Conservation (phyloP, 2,797 vertebrate genomes). For the Lepilemur ruficaudatus region DNA sequence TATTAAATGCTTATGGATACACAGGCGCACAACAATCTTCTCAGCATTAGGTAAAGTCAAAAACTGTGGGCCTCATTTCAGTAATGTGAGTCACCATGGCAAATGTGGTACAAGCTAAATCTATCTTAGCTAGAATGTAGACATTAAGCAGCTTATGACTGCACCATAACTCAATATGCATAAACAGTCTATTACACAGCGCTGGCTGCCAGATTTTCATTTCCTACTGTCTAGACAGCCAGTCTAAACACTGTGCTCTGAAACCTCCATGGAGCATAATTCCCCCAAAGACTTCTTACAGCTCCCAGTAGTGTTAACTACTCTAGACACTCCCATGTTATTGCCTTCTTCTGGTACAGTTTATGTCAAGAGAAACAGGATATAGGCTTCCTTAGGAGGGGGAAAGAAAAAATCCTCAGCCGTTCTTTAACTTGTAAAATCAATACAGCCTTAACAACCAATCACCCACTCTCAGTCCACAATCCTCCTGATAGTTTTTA, state of each 20-base stretch:
- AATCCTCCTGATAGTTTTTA: constrained; percentile 32
- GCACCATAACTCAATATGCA: background rate
- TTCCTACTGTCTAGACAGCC: constrained; percentile 62
- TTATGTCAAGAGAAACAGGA: constrained; percentile 35
- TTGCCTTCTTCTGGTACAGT: background rate
- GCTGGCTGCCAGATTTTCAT: constrained; percentile 39
- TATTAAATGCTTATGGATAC: background rate
- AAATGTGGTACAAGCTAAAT: background rate
- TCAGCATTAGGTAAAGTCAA: background rate
- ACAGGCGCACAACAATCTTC: background rate
- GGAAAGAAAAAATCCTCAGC: background rate
- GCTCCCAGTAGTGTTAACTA: background rate
- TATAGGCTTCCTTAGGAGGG: background rate
- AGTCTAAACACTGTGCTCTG: constrained; percentile 39
- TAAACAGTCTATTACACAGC: background rate
- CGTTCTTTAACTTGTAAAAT: constrained; percentile 59
- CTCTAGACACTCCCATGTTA: background rate
- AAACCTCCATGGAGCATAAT: constrained; percentile 7
- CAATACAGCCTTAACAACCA: constrained; percentile 36
- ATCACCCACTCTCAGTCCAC: background rate
- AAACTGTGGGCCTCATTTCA: background rate
- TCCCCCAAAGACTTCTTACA: constrained; percentile 35
- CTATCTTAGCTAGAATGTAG: background rate
- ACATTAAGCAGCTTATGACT: background rate
- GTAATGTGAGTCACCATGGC: background rate